phyloP scores from a whole-genome alignment of 2,888 invertebrate genomes.

The Eupithecia centaureata region DNA sequence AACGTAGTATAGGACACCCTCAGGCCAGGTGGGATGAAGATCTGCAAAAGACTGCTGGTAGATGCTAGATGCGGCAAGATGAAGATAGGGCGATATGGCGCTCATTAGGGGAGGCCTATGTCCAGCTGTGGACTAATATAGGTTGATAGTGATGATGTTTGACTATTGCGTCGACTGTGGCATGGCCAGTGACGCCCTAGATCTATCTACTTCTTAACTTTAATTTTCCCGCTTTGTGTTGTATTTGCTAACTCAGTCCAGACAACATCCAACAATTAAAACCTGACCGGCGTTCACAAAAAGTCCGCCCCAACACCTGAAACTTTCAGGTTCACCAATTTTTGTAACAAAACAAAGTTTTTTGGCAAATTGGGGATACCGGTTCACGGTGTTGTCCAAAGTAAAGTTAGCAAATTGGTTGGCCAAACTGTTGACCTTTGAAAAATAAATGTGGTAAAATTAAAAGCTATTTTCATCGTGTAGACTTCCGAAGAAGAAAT shows the following conservation, averaged over 20 bases:
- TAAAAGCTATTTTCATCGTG: neutral
- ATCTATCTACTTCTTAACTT: too few species aligned
- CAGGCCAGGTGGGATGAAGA: too few species aligned
- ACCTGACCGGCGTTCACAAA: conserved; percentile 30
- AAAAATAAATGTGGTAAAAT: conserved; percentile 1
- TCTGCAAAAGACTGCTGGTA: too few species aligned
- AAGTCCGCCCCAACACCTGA: conserved; percentile 17
- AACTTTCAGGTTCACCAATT: conserved; percentile 37
- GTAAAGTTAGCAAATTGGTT: conserved; percentile 50
- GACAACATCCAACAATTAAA: conserved; percentile 19
- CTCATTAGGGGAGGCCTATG: too few species aligned
- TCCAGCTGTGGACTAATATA: too few species aligned
- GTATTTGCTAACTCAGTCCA: neutral
- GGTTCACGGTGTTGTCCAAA: conserved; percentile 35
- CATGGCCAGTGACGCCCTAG: too few species aligned
- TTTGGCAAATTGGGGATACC: conserved; percentile 46
- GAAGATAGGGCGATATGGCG: too few species aligned
- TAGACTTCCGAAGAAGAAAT: neutral
- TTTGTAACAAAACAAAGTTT: conserved; percentile 41
- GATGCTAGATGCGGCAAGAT: too few species aligned
- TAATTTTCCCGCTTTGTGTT: too few species aligned
- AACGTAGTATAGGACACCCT: too few species aligned
- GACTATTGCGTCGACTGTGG: too few species aligned
- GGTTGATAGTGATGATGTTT: too few species aligned
- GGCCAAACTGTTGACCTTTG: conserved; percentile 26